A percentile compares a stretch with the other conserved stretches of the same genome.
These are phyloP conservation scores for Drosophila sproati DNA, from an alignment of 1,140 invertebrate genomes.

Conservation along the genomic window DNA sequence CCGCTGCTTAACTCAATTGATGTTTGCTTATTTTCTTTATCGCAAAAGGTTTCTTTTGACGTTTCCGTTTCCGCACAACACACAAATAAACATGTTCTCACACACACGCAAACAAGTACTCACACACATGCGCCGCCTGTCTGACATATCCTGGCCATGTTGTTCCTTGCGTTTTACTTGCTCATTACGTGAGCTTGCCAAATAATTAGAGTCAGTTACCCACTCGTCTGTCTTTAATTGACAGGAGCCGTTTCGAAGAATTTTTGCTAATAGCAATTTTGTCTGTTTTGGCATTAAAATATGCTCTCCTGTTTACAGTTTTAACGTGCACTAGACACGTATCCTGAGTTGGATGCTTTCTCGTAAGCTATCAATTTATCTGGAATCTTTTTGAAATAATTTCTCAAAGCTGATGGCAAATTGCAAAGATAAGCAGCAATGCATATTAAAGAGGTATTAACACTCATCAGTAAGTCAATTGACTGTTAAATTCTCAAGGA, in stretches of 20 bases:
- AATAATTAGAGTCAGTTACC: conserved; percentile 82
- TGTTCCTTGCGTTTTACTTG: conserved; percentile 66
- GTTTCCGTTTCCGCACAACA: conserved; percentile 35
- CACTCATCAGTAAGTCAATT: conserved; percentile 70
- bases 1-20: conserved; percentile 54
- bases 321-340: conserved; percentile 40
- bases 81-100: conserved; percentile 8
- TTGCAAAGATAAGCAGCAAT: conserved; percentile 1
- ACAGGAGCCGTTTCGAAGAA: conserved; percentile 26
- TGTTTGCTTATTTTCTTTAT: conserved; percentile 43
- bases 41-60: conserved; percentile 28
- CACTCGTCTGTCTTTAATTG: conserved; percentile 40
- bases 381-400: conserved; percentile 38
- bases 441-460: conserved; percentile 64
- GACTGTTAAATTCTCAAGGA: conserved; percentile 62
- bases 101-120: not conserved
- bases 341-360: conserved; percentile 6
- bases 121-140: conserved; percentile 9
- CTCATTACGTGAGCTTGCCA: conserved; percentile 75
- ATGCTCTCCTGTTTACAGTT: conserved; percentile 29
- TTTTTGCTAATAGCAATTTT: not conserved
- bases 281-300: conserved; percentile 30
- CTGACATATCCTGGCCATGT: conserved; percentile 25
- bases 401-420: conserved; percentile 12
- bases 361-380: conserved; percentile 21